A percentile compares a stretch with the other conserved stretches of the same genome.
phyloP scores from a whole-genome alignment of 2,797 vertebrate species.

The Carapus acus region DNA sequence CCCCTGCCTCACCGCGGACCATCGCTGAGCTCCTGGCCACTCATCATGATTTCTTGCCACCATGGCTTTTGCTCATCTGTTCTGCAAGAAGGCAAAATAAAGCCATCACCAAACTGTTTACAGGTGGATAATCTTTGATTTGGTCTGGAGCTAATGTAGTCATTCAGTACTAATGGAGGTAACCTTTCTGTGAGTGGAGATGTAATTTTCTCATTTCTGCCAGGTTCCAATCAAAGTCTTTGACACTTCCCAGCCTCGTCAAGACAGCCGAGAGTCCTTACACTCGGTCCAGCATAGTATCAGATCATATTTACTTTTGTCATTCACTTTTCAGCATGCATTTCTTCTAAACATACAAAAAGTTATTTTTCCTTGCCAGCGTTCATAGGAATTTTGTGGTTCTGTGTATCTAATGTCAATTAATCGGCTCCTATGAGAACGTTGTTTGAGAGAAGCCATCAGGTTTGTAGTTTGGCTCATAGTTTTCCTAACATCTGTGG shows the following conservation, averaged over 20 bases:
- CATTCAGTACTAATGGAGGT: not conserved
- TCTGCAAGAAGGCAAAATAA: conserved; percentile 94
- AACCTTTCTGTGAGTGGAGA: not conserved
- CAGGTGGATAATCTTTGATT: conserved; percentile 64
- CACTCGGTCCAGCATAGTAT: conserved; percentile 22
- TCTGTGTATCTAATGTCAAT: conserved; percentile 42
- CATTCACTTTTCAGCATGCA: too few species aligned
- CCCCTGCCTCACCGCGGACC: conserved; percentile 76
- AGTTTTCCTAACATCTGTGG: too few species aligned
- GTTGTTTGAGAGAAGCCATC: conserved; percentile 20
- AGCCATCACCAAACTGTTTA: conserved; percentile 94
- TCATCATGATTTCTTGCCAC: conserved; percentile 93
- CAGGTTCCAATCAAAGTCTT: not conserved
- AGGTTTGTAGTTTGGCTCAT: too few species aligned
- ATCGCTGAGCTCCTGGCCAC: conserved; percentile 91
- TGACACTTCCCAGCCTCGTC: not conserved
- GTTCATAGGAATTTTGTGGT: conserved; percentile 40
- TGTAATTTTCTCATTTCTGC: not conserved
- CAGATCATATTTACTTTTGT: conserved; percentile 22
- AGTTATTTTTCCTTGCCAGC: too few species aligned
- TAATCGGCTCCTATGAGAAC: conserved; percentile 40
- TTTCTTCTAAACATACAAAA: too few species aligned
- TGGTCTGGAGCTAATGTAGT: not conserved
- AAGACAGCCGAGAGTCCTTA: not conserved
- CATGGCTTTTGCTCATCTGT: conserved; percentile 94